Base-by-base conservation (phyloP, 2,797 vertebrate genomes). In the Liasis olivaceus region DNA sequence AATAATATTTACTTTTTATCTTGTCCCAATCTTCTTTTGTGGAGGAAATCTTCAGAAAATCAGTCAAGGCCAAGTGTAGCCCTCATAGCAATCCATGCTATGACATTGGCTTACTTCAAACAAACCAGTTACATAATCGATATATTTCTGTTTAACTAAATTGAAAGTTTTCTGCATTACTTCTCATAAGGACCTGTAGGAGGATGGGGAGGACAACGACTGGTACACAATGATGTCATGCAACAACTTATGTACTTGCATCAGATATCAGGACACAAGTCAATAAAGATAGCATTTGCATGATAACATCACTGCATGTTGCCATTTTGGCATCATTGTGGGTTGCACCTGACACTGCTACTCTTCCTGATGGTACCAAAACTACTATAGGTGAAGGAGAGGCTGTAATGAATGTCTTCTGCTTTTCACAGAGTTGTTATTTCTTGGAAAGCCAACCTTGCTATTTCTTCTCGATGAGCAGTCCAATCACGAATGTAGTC, bases 401-500 rank as follows among this genome's bases (percentile, higher is more conserved):
- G 22, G 20, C 20, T 47, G 12, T 47, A 47, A 81, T 24, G 47
- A 81, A 47, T n/a, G 26, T 9, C 28, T 5, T n/a, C 12, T 89
- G 47, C 15, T 85, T 85, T 56, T 17, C 17, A 28, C 54, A 93
- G 92, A 58, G 88, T 90, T 86, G 13, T 4, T 47, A 31, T 24
- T 47, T 47, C 90, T 90, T 90, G 62, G 77, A 90, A 95, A 95
- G 97, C 97, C 92, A 94, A 99, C 99, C 99, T 99, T 97, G 99
- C 99, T 94, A 99, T 99, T 97, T 99, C 99, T 97, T 99, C 99
- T 81, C 99, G 98, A 97, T 99, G 99, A 64, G 99, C 99, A 3
- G 99, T 99, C 99, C 99, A 99, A 93, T 99, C 99, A 47, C 98
- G 98, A 96, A 99, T 99, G 97, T 99, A 99, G 95, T 99, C 99